Percentiles rank a stretch among this genome's conserved stretches.
Evolutionary conservation across 2,888 invertebrate species (phyloP).

Genomic region (Calameuta idolon): DNA sequence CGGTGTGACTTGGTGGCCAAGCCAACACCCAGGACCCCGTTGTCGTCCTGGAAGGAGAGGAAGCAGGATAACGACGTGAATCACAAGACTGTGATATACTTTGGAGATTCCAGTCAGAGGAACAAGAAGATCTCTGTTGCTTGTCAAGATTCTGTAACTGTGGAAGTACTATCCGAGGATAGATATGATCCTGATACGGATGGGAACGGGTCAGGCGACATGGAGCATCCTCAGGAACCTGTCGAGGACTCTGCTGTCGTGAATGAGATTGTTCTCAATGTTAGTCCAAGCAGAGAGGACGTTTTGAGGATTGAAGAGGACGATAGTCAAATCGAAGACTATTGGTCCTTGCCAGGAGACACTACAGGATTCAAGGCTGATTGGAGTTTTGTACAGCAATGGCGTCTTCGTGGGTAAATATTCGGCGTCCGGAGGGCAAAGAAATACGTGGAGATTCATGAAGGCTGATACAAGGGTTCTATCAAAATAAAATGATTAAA

Average conservation of each 20-base stretch:
- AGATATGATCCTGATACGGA: slow-evolving; percentile 16
- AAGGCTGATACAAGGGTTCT: neutral
- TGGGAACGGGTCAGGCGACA: slow-evolving; percentile 31
- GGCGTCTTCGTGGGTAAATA: slow-evolving; percentile 75
- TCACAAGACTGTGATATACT: slow-evolving; percentile 81
- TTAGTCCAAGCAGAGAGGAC: slow-evolving; percentile 67
- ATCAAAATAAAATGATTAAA: neutral
- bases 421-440: neutral
- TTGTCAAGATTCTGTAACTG: slow-evolving; percentile 16
- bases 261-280: slow-evolving; percentile 71
- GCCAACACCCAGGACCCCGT: neutral
- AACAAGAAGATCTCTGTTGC: slow-evolving; percentile 56
- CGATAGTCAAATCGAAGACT: slow-evolving; percentile 58
- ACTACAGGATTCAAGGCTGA: slow-evolving; percentile 71
- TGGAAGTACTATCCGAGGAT: slow-evolving; percentile 17
- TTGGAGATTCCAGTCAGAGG: slow-evolving; percentile 75
- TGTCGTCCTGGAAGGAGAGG: slow-evolving; percentile 23
- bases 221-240: slow-evolving; percentile 6
- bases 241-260: neutral
- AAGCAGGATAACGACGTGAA: slow-evolving; percentile 59
- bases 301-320: slow-evolving; percentile 63
- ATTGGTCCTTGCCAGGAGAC: slow-evolving; percentile 66
- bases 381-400: slow-evolving; percentile 82
- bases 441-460: neutral
- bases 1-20: neutral